A percentile compares a stretch with the other conserved stretches of the same genome.
Conservation (phyloP, 2,113 vertebrate species). For the Callaeas wilsoni region DNA sequence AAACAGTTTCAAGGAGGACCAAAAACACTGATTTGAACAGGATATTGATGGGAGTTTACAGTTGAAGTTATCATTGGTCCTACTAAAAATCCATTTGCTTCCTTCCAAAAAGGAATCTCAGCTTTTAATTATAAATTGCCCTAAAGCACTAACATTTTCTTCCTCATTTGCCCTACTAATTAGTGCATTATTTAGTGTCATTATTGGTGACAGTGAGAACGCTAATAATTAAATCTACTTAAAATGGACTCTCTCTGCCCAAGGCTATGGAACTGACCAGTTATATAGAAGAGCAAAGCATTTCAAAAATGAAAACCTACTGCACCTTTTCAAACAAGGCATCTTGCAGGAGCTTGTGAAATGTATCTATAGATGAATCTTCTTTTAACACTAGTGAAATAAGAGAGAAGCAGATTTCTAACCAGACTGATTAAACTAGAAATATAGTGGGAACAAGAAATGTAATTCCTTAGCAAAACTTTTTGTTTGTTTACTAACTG, state of each 20-base stretch:
- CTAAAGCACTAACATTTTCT: background rate
- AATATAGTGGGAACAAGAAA: background rate
- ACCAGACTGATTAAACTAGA: background rate
- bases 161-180: background rate
- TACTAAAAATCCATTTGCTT: background rate
- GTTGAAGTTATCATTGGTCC: background rate
- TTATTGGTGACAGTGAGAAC: background rate
- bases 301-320: background rate
- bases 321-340: background rate
- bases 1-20: background rate
- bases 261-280: background rate
- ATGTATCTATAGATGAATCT: background rate
- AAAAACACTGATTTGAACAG: background rate
- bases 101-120: background rate
- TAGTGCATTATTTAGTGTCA: background rate
- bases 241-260: background rate
- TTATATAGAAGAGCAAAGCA: background rate
- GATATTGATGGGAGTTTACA: background rate
- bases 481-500: background rate
- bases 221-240: background rate
- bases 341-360: background rate
- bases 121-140: background rate
- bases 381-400: background rate
- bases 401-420: background rate
- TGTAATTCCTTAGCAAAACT: background rate